Conservation (phyloP, 2,797 vertebrate species). For the Danio choprae region DNA sequence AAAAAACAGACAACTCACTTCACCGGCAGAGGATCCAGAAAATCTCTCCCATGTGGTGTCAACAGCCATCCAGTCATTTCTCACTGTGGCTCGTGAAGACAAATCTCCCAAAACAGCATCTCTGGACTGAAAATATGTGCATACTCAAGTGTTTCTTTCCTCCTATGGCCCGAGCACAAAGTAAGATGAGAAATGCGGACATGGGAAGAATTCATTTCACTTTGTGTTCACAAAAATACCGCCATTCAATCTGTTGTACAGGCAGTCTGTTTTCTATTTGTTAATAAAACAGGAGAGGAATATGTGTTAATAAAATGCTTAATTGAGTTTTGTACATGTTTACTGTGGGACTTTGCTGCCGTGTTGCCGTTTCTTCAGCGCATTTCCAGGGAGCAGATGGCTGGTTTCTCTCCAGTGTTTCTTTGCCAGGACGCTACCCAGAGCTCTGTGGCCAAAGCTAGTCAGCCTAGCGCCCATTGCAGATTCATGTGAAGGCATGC, state of each 20-base stretch:
- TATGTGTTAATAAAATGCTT: conserved; percentile 95
- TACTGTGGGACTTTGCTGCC: conserved; percentile 41
- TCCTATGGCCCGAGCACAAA: conserved; percentile 70
- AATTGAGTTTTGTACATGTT: conserved; percentile 88
- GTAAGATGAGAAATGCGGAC: conserved; percentile 75
- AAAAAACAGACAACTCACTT: conserved; percentile 1
- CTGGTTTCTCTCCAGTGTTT: conserved; percentile 31
- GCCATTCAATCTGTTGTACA: conserved; percentile 90
- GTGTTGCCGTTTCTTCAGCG: neutral
- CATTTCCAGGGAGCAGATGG: conserved; percentile 57
- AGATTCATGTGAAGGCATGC: conserved; percentile 33
- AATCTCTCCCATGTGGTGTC: conserved; percentile 72
- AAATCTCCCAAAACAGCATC: conserved; percentile 73
- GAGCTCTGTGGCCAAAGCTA: conserved; percentile 10
- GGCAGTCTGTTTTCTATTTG: conserved; percentile 96
- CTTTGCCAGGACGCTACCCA: conserved; percentile 8
- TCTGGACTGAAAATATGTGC: conserved; percentile 80
- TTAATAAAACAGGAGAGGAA: conserved; percentile 85
- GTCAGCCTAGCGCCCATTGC: neutral
- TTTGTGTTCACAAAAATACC: conserved; percentile 85
- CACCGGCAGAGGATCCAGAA: neutral
- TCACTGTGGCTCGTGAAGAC: conserved; percentile 76
- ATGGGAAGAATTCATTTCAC: conserved; percentile 86
- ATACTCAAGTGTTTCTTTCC: conserved; percentile 74
- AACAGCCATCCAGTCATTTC: conserved; percentile 76